Base-by-base conservation (phyloP, 2,888 invertebrate genomes). In the Drosophila nigritarsus region DNA sequence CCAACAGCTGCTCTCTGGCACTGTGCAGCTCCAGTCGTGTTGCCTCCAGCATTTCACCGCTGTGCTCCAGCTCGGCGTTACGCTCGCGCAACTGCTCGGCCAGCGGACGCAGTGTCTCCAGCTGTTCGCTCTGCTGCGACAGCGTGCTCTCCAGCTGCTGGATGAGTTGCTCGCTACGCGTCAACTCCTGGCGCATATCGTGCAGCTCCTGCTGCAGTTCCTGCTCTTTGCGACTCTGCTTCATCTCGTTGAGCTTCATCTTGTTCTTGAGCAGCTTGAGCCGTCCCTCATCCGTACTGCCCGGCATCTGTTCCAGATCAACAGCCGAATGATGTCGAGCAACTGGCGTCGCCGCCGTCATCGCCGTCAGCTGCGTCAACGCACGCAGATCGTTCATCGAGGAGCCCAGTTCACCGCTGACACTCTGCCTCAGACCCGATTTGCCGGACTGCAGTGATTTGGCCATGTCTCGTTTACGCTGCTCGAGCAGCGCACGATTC, bases 121-220 rank as follows among this genome's bases (percentile, higher is more conserved):
- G 40, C 55, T 68, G 65, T 5, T 63, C 65, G 18, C 18, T 45
- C 6, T 66, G 65, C 27, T 70, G 70, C n/a, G 67, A 34, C 0
- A 75, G 29, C 13, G 61, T 53, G 7, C 30, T 40, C 51, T 83
- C 87, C 50, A 83, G 96, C 91, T 98, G 98, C 92, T 97, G 96
- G 50, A 97, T 94, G 91, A 98, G 98, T 75, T 98, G 92, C 55
- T 98, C 95, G 30, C 87, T 85, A 36, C 68, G 82, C 1, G 55
- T 30, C 8, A 89, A 53, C 58, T 85, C 82, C 8, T 66, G 56
- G 18, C 79, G 81, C 59, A 86, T 65, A 8, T 90, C 90, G 11
- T 78, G 75, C 42, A 91, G 51, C 24, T 87, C 84, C 63, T 86
- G 80, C 53, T 89, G 91, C 29, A 91, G 68, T 48, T 92, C 90